Evolutionary conservation across 2,888 invertebrate species (phyloP), one percentile per base, ranked within the genome.

Genomic region (Polydrusus cervinus): DNA sequence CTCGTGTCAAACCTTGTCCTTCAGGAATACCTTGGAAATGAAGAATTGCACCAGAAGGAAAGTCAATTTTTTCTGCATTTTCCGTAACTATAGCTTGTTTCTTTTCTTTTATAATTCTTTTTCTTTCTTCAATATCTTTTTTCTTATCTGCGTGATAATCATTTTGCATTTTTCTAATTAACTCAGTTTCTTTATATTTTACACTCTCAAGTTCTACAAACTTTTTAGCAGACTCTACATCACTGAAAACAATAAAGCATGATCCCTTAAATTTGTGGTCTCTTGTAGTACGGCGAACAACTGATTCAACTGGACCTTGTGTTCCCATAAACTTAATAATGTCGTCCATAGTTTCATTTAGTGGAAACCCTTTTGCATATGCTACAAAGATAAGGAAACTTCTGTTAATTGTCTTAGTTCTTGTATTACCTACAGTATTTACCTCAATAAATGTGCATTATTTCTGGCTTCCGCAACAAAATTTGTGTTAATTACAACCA

Each of bases 351-450:
- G 88, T 86, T 7, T 90, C 89, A 77, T 91, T 92, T 82, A 92
- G 90, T 0, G 94, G 92, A 82, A 96, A 96, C 6, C 95, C 95
- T 89, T 98, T 98, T 62, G 93, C 93, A 84, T 98, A 99, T 14
- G 95, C 90, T 87, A 74, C 14, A 83, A 85, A 72, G 9, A 16
- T n/a, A 47, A 16, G 1, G 3, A n/a, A 16, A 47, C 3, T 47
- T n/a, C 13, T 8, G 7, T 47, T 47, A n/a, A n/a, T n/a, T n/a
- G n/a, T n/a, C n/a, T n/a, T n/a, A n/a, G n/a, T n/a, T n/a, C n/a
- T n/a, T n/a, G n/a, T n/a, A n/a, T n/a, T n/a, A n/a, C n/a, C n/a
- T n/a, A n/a, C n/a, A 16, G 14, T 1, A 16, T 25, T 25, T 25
- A 25, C n/a, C n/a, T n/a, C n/a, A n/a, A n/a, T n/a, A n/a, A n/a